Evolutionary conservation across 2,113 vertebrate species (phyloP), one percentile per base, ranked within the genome.

Genomic region (Halichoeres trimaculatus): DNA sequence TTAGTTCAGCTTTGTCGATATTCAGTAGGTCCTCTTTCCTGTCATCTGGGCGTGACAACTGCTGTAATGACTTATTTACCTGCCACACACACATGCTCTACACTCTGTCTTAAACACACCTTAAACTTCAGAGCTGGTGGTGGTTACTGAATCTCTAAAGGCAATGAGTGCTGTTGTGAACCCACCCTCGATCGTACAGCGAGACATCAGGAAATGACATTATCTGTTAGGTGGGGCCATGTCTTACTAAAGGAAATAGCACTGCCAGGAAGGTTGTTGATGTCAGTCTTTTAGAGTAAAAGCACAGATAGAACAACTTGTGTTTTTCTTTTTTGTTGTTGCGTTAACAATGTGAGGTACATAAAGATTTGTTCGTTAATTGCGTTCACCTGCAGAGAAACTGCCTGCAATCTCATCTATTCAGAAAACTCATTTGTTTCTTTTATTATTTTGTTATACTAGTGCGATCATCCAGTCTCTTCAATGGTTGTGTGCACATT

Each of bases 131-230:
- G 17, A 52, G 48, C 30, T 14, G 35, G 50, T 2, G 24, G 45
- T 43, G 53, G 53, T 26, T 36, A 36, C 53, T 24, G 40, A 41
- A 10, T n/a, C 36, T 78, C 61, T 56, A 58, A 63, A 59, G 83
- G 81, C 50, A 69, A 53, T 34, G 4, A 72, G 80, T 81, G 81
- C 74, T 79, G 64, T 22, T 73, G 80, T n/a, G 72, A 81, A 83
- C 78, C 83, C 68, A 66, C 77, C 87, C 78, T 38, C 1, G 74
- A 40, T 75, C 48, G 60, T 58, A 81, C 80, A 35, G 45, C 17
- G 52, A 80, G 76, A 78, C 78, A 64, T 50, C 47, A 75, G 83
- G 84, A 85, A 85, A 84, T 78, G 68, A 77, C 80, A 81, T 78
- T 84, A 83, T 72, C 82, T 62, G 62, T 79, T 69, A 73, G 78